Evolutionary conservation across 2,888 invertebrate genomes (phyloP), one percentile per base, ranked within the genome.

Genomic region (Zaprionus obscuricornis): DNA sequence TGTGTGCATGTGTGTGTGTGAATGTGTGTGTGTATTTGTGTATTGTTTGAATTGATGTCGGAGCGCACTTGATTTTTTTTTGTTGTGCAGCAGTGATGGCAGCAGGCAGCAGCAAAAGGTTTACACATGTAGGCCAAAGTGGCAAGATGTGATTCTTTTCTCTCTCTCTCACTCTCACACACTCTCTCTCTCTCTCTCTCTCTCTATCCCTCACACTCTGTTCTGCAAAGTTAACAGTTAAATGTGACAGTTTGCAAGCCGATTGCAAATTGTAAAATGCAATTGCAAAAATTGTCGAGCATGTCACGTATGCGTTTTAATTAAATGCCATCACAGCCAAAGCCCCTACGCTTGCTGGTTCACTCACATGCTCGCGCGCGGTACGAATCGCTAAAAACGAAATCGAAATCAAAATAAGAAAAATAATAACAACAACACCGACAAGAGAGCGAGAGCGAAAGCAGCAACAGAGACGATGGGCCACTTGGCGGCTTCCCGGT

Each of bases 401-500:
- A 36, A 36, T 3, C 16, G 7, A 13, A 16, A 2, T 4, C 2
- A 3, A 13, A 7, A 14, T n/a, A 14, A 10, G 3, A 18, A 17
- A 6, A 36, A 4, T 7, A n/a, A 17, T 18, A 36, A 16, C 40
- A 7, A 13, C 10, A 11, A 14, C n/a, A n/a, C n/a, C 13, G 13
- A 29, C 27, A 50, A 14, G n/a, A n/a, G n/a, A n/a, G n/a, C n/a
- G n/a, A n/a, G n/a, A n/a, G n/a, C n/a, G n/a, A n/a, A n/a, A n/a
- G n/a, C 20, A 10, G 17, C n/a, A 16, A 45, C 51, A 51, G 33
- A 27, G 42, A 71, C 58, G 46, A 52, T 50, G 45, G 39, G 59
- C 59, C 71, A 83, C 78, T 82, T 76, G 69, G 70, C 85, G 77
- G 88, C 71, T 85, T 74, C 83, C 81, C 85, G 86, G 87, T 81